Evolutionary conservation across 2,888 invertebrate genomes (phyloP), one percentile per base, ranked within the genome.

Genomic region (Ochropleura leucogaster): DNA sequence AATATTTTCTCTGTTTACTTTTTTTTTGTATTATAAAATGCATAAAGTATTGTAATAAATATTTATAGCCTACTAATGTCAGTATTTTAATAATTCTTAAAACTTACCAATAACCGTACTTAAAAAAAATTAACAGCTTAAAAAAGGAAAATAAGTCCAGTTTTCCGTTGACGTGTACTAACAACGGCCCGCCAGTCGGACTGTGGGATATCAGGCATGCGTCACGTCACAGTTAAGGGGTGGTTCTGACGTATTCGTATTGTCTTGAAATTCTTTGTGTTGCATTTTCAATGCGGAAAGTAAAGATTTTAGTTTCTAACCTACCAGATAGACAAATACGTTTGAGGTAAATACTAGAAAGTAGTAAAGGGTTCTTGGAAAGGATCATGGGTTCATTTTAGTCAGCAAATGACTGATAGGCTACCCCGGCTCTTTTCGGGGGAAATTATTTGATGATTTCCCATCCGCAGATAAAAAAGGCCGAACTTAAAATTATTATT

Each of bases 81-180:
- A 14, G 7, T 57, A 30, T 42, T 60, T 42, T 18, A 42, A n/a
- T n/a, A 42, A n/a, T 42, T 10, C 12, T 57, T 30, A 30, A 30
- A 55, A 57, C 4, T 57, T 12, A 47, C n/a, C 46, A 66, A 47
- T 12, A 42, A 0, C 14, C 20, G 16, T 3, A 7, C 20, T 18
- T 9, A 70, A 10, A 1, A 70, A 40, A 46, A 46, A 44, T n/a
- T 10, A 30, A 18, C 0, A 20, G 2, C 8, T 14, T 18, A 4
- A 30, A 64, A 14, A 42, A 3, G 9, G 59, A 60, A 51, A 4
- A 14, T 46, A 44, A 47, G 30, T 72, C 80, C 77, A 88, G 44
- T 82, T 71, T 82, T 40, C 60, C 64, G 46, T 80, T 49, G 73
- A 72, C 62, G 80, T 89, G 90, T 92, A 90, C 90, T 86, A 74